phyloP scores from a whole-genome alignment of 2,888 invertebrate species.

The Leptura quadrifasciata region DNA sequence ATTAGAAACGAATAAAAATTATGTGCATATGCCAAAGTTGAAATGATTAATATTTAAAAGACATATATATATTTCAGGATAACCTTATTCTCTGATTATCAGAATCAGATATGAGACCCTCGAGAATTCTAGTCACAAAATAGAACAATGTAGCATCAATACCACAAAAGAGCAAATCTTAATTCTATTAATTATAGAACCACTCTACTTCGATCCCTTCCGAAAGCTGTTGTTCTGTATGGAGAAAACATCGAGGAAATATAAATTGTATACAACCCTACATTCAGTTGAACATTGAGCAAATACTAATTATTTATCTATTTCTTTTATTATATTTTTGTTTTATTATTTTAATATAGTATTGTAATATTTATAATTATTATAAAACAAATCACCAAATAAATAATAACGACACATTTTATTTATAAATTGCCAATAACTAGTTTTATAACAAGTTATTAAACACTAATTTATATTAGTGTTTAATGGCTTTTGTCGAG shows the following conservation, averaged over 20 bases:
- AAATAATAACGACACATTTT: too few species aligned
- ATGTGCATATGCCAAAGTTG: background rate
- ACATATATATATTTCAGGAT: conserved; percentile 17
- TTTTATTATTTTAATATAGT: too few species aligned
- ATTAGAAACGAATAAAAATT: background rate
- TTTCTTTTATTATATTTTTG: too few species aligned
- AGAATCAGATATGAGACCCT: conserved; percentile 53
- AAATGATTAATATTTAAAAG: conserved; percentile 1
- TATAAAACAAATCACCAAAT: too few species aligned
- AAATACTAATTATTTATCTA: too few species aligned
- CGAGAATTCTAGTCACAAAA: conserved; percentile 53
- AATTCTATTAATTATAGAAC: conserved; percentile 62
- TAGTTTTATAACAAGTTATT: too few species aligned
- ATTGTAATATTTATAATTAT: too few species aligned
- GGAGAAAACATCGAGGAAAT: conserved; percentile 16
- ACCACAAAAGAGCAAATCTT: conserved; percentile 60
- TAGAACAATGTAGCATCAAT: conserved; percentile 48
- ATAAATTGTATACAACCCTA: conserved; percentile 23
- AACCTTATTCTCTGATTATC: conserved; percentile 50
- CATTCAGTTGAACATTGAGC: background rate
- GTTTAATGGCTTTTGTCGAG: too few species aligned
- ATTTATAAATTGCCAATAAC: too few species aligned
- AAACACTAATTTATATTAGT: too few species aligned
- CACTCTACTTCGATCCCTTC: conserved; percentile 52
- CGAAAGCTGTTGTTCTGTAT: conserved; percentile 41